Percentiles rank a stretch among this genome's conserved stretches.
These are phyloP conservation scores for Lasioglossum villosulum DNA, from an alignment of 2,888 invertebrate species.

Conservation along the genomic window DNA sequence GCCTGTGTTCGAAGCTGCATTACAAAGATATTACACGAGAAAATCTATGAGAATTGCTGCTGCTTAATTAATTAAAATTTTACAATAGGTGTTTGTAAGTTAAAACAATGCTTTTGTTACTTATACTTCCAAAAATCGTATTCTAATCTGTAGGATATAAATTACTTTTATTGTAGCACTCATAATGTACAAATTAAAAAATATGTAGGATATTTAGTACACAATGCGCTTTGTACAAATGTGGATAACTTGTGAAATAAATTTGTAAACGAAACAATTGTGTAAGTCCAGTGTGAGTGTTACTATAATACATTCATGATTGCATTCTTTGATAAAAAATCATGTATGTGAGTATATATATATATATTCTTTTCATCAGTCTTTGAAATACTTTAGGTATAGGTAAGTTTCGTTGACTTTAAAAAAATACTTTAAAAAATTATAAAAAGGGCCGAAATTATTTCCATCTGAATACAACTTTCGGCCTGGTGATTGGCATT, in stretches of 20 bases:
- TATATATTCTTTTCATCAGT: conserved; percentile 31
- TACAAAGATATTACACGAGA: conserved; percentile 91
- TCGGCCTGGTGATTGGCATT: neutral
- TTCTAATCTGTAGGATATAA: conserved; percentile 22
- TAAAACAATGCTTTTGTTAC: neutral
- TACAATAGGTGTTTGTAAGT: neutral
- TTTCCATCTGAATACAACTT: neutral
- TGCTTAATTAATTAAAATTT: conserved; percentile 32
- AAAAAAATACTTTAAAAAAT: neutral
- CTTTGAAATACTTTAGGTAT: conserved; percentile 22
- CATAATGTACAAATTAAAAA: conserved; percentile 26
- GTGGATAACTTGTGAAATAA: neutral
- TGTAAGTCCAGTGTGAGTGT: neutral
- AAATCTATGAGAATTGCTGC: conserved; percentile 86
- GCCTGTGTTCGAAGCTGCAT: conserved; percentile 90
- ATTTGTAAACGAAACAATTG: conserved; percentile 17
- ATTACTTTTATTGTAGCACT: conserved; percentile 28
- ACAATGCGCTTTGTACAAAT: conserved; percentile 21
- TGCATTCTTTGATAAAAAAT: conserved; percentile 1
- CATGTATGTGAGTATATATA: conserved; percentile 21
- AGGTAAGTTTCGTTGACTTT: neutral
- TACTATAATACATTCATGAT: conserved; percentile 12
- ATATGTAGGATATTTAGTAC: conserved; percentile 24
- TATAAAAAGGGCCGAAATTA: neutral
- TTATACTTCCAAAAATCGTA: conserved; percentile 17